These are phyloP conservation scores for Andrena bicolor DNA, from an alignment of 2,888 invertebrate genomes.

Conservation along the genomic window DNA sequence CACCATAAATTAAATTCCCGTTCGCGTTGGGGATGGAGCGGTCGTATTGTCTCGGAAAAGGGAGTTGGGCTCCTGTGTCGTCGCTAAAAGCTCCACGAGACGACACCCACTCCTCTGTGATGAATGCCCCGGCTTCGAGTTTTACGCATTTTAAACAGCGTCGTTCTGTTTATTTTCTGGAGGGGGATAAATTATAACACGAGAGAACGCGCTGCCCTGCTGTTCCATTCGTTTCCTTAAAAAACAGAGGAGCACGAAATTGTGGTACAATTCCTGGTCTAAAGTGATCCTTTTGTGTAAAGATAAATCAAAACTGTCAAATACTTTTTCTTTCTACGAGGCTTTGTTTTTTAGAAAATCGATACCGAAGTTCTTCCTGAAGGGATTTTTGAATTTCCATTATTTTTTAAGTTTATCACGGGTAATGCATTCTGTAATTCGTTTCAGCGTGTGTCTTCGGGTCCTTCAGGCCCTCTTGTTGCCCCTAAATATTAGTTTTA, in stretches of 20 bases:
- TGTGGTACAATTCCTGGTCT: neutral
- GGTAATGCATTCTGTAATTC: neutral
- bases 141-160: slow-evolving; percentile 2
- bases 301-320: neutral
- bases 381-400: neutral
- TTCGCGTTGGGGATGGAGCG: neutral
- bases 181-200: neutral
- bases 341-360: neutral
- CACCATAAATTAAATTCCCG: slow-evolving; percentile 54
- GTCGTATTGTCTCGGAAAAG: slow-evolving; percentile 18
- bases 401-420: too few species aligned
- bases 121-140: slow-evolving; percentile 3
- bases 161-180: slow-evolving; percentile 2
- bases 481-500: slow-evolving; percentile 2
- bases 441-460: neutral
- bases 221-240: neutral
- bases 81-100: neutral
- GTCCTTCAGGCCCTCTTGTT: too few species aligned
- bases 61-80: neutral
- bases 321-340: neutral
- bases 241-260: too few species aligned
- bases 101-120: neutral
- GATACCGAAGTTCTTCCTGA: too few species aligned
- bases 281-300: neutral
- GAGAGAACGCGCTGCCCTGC: neutral